Base-by-base conservation (phyloP, 1,140 invertebrate genomes). In the Dryas iulia region DNA sequence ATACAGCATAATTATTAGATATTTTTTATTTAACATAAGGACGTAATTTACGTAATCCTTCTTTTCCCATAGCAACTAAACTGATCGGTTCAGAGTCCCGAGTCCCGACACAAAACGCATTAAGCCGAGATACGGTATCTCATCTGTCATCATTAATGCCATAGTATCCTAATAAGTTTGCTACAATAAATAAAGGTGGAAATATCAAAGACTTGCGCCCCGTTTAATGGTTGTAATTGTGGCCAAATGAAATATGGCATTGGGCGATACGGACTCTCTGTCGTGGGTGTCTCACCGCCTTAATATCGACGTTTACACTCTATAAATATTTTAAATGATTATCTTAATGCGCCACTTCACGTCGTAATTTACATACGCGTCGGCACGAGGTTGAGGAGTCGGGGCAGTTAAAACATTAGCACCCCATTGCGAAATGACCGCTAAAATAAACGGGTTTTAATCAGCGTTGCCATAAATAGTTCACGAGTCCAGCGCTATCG, bases 101-200 rank as follows among this genome's bases (percentile, higher is more conserved):
- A 79, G 72, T 69, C 71, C 78, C 77, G 79, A 79, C 78, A 83
- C 74, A 78, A 74, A 84, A 83, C 81, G 78, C 84, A 89, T 88
- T 88, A 87, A 85, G 79, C 70, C 78, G 66, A 72, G 79, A 84
- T 86, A 84, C 78, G 74, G 75, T 79, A 81, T 77, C 84, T 84
- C 87, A 90, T 91, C 87, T 89, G 87, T 91, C 89, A 91, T 91
- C 86, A 91, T 91, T 91, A 91, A 90, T 84, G 89, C 89, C 89
- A 89, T 76, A 73, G 81, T 78, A 87, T 89, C 87, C 89, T 91
- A 89, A 91, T 91, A 90, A 89, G 87, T 89, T 89, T 83, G 82
- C 80, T 83, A 86, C 81, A 88, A 90, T 88, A 90, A 88, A 89
- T 87, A 89, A 89, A 83, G 74, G 77, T 75, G 73, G 72, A 39